These are phyloP conservation scores for Taenioides sp. DNA, from an alignment of 2,797 vertebrate species.

Conservation along the genomic window DNA sequence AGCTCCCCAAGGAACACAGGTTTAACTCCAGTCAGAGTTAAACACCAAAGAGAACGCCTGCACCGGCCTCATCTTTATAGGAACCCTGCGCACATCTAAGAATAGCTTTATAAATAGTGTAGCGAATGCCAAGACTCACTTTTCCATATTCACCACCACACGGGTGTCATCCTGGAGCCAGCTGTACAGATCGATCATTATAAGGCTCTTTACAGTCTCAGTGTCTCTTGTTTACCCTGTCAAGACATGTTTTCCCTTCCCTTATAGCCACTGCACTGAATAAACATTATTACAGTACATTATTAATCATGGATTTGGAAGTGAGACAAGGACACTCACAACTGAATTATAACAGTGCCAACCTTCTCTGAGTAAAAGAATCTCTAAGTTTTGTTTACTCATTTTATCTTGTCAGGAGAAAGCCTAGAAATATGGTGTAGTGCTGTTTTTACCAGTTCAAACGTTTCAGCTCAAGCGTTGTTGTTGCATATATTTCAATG, in stretches of 20 bases:
- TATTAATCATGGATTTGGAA: not conserved
- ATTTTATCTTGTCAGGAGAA: not conserved
- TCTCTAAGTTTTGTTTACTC: not conserved
- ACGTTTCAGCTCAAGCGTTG: not conserved
- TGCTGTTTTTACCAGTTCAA: not conserved
- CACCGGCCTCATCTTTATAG: slow-evolving; percentile 4
- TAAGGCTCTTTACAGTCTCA: not conserved
- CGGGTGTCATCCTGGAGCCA: not conserved
- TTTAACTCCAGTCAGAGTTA: slow-evolving; percentile 21
- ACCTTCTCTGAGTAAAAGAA: not conserved
- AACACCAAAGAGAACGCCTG: slow-evolving; percentile 7
- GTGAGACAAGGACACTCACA: not conserved
- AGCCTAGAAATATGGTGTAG: not conserved
- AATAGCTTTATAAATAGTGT: slow-evolving; percentile 4
- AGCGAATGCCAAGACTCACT: not conserved
- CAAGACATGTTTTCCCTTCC: not conserved
- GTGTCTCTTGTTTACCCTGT: not conserved
- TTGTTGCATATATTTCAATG: not conserved
- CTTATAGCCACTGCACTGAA: not conserved
- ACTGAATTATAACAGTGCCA: not conserved
- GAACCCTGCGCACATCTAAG: slow-evolving; percentile 1
- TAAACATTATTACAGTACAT: not conserved
- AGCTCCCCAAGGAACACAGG: slow-evolving; percentile 14
- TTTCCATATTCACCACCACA: not conserved
- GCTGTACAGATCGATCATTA: not conserved